phyloP scores from a whole-genome alignment of 2,797 vertebrate genomes.

The Chelidonichthys spinosus region DNA sequence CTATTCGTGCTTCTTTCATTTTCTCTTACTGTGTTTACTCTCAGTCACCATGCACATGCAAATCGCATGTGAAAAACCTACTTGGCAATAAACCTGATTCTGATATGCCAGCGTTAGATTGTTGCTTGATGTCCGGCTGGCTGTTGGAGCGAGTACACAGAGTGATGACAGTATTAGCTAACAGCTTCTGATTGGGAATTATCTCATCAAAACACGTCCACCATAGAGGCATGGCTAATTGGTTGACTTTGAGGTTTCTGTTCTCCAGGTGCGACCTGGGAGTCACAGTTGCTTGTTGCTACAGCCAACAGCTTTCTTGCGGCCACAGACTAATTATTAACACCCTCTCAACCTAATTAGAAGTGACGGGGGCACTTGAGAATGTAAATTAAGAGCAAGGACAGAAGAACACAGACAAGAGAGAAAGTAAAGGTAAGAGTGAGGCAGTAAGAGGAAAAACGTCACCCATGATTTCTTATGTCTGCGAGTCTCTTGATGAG shows the following conservation, averaged over 20 bases:
- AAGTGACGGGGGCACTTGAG: conserved; percentile 25
- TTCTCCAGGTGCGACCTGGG: conserved; percentile 38
- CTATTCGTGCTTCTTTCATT: neutral
- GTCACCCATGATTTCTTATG: neutral
- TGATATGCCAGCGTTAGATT: neutral
- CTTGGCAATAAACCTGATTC: neutral
- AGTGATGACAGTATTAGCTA: conserved; percentile 23
- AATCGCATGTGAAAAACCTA: neutral
- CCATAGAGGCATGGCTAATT: conserved; percentile 46
- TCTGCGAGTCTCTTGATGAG: neutral
- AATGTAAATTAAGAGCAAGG: conserved; percentile 18
- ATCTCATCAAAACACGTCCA: conserved; percentile 51
- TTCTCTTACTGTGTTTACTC: neutral
- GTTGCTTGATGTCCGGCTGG: conserved; percentile 7
- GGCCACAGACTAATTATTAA: conserved; percentile 34
- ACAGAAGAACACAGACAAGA: neutral
- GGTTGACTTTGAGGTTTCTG: conserved; percentile 28
- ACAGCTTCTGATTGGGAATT: conserved; percentile 40
- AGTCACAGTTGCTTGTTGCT: conserved; percentile 47
- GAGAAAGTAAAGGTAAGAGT: neutral
- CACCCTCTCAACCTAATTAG: conserved; percentile 31
- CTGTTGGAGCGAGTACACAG: conserved; percentile 1
- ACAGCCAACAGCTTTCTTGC: conserved; percentile 34
- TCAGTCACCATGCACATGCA: neutral
- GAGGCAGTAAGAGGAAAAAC: neutral